phyloP scores from a whole-genome alignment of 2,113 vertebrate species.

The Candoia aspera region DNA sequence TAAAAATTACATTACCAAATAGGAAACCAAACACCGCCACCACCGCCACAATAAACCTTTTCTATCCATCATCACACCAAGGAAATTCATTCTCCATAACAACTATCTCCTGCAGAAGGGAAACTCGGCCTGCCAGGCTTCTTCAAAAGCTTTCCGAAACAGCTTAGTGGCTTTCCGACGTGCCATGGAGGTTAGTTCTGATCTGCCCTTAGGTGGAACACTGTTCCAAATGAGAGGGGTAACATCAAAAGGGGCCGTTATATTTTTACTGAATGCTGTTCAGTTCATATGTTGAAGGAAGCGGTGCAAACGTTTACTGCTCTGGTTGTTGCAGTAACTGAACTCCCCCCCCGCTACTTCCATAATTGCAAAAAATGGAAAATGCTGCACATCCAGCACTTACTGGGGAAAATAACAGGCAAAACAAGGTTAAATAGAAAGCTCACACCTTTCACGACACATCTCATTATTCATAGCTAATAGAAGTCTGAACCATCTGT shows the following conservation, averaged over 20 bases:
- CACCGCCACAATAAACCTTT: not conserved
- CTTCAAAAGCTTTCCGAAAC: not conserved
- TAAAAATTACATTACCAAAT: not conserved
- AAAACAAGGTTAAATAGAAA: conserved; percentile 67
- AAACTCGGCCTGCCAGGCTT: not conserved
- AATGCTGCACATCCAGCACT: conserved; percentile 52
- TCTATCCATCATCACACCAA: not conserved
- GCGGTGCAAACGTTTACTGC: not conserved
- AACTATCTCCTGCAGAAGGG: not conserved
- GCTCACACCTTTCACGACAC: conserved; percentile 68
- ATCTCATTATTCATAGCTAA: conserved; percentile 74
- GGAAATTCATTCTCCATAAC: not conserved
- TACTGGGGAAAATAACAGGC: conserved; percentile 47
- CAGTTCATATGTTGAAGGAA: not conserved
- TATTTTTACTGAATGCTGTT: not conserved
- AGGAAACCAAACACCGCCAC: not conserved
- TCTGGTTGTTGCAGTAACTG: conserved; percentile 25
- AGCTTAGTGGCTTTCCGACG: not conserved
- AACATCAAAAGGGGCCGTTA: not conserved
- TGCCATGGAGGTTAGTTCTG: not conserved
- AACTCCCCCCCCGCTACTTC: not conserved
- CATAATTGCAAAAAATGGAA: conserved; percentile 50
- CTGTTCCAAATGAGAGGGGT: not conserved
- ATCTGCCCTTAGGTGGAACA: not conserved
- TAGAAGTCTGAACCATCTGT: conserved; percentile 68